Conservation (phyloP, 1,140 invertebrate species). For the Tetranychus cinnabarinus region DNA sequence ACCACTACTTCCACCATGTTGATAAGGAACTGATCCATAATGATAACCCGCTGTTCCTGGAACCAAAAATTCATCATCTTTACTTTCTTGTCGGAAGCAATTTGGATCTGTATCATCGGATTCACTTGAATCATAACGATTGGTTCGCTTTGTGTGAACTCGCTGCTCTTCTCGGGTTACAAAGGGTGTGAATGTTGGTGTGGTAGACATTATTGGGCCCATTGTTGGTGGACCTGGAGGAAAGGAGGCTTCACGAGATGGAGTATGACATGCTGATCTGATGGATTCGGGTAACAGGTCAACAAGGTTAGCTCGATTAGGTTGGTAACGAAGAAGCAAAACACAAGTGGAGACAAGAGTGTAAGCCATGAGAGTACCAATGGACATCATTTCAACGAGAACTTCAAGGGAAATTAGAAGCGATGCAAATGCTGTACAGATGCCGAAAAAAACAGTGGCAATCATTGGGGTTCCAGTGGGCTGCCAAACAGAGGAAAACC, state of each 20-base stretch:
- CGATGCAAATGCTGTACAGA: slow-evolving; percentile 52
- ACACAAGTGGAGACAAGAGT: slow-evolving; percentile 33
- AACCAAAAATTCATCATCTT: slow-evolving; percentile 10
- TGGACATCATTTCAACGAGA: slow-evolving; percentile 77
- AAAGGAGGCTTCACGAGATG: slow-evolving; percentile 8
- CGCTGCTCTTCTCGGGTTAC: slow-evolving; percentile 3
- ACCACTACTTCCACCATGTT: slow-evolving; percentile 9
- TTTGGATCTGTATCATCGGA: slow-evolving; percentile 11
- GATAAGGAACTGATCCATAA: slow-evolving; percentile 10
- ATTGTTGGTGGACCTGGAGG: background rate
- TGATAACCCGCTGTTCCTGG: slow-evolving; percentile 4
- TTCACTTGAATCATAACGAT: slow-evolving; percentile 12
- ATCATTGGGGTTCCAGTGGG: slow-evolving; percentile 37
- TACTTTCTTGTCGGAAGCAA: slow-evolving; percentile 6
- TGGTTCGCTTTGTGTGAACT: slow-evolving; percentile 10
- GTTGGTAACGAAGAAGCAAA: slow-evolving; percentile 38
- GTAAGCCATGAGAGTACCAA: slow-evolving; percentile 63
- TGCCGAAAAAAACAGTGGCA: slow-evolving; percentile 13
- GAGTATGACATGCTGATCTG: slow-evolving; percentile 13
- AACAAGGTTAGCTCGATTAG: slow-evolving; percentile 55
- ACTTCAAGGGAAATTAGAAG: slow-evolving; percentile 43
- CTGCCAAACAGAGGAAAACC: slow-evolving; percentile 16
- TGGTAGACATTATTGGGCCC: background rate
- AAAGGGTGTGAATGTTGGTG: background rate
- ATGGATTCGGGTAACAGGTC: slow-evolving; percentile 51